Evolutionary conservation across 2,797 vertebrate species (phyloP).

Genomic region (Sphenopsis melanotis): DNA sequence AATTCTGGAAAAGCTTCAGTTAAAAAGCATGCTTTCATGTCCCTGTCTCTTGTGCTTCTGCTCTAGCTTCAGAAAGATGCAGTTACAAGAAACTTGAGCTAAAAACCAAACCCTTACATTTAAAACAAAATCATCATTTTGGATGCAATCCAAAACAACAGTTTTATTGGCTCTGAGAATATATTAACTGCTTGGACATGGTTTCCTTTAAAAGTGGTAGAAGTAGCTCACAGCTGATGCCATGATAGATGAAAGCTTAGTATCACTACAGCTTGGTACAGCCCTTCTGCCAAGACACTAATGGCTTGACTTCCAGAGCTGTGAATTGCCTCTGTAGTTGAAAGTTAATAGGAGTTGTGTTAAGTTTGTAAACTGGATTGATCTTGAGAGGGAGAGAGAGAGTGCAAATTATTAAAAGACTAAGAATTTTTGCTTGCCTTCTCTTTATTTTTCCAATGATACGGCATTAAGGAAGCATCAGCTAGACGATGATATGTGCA

Average conservation of each 20-base stretch:
- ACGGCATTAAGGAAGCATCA: not conserved
- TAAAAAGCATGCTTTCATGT: not conserved
- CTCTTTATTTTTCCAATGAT: not conserved
- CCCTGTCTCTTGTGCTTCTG: not conserved
- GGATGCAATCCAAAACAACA: not conserved
- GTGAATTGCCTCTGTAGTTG: not conserved
- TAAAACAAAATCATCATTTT: not conserved
- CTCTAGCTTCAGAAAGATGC: not conserved
- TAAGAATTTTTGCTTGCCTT: not conserved
- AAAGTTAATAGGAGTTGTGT: not conserved
- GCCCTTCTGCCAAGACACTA: not conserved
- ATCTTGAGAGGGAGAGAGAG: not conserved
- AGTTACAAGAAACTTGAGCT: not conserved
- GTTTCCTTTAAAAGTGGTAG: not conserved
- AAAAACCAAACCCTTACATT: not conserved
- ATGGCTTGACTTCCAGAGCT: not conserved
- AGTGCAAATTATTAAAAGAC: not conserved
- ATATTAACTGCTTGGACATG: not conserved
- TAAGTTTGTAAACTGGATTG: not conserved
- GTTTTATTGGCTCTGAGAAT: not conserved
- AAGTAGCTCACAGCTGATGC: not conserved
- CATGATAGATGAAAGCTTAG: not conserved
- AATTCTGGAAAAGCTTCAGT: not conserved
- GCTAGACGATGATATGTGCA: not conserved
- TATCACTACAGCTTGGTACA: not conserved